Conservation (phyloP, 2,888 invertebrate species). For the Chrysolina oricalcia region DNA sequence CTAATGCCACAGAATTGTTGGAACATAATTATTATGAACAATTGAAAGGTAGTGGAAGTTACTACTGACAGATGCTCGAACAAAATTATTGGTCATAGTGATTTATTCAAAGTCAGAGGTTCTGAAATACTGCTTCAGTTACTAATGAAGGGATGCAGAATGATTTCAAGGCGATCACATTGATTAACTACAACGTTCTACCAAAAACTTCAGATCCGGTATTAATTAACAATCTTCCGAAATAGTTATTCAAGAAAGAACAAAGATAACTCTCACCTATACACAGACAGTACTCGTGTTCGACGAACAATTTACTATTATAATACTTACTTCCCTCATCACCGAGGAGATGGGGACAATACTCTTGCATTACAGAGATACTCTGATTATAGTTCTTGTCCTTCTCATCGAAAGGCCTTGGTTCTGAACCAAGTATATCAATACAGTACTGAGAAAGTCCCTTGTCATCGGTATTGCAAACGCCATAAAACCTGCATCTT, state of each 20-base stretch:
- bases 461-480: conserved; percentile 49
- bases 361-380: conserved; percentile 71
- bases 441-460: conserved; percentile 53
- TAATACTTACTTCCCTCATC: conserved; percentile 59
- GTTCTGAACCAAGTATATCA: conserved; percentile 50
- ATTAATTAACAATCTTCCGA: neutral
- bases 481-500: conserved; percentile 51
- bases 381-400: conserved; percentile 61
- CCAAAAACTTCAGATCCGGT: no score
- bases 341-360: conserved; percentile 77
- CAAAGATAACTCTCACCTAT: neutral
- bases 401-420: conserved; percentile 63
- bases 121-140: no score
- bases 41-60: no score
- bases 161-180: no score
- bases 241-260: neutral
- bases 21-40: no score
- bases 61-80: no score
- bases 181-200: no score
- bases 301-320: neutral
- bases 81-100: no score
- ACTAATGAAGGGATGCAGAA: no score
- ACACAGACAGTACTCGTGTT: neutral
- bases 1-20: no score
- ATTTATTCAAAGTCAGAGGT: no score